These are phyloP conservation scores for Mormyrus lacerda DNA, from an alignment of 2,113 vertebrate genomes.

Conservation along the genomic window DNA sequence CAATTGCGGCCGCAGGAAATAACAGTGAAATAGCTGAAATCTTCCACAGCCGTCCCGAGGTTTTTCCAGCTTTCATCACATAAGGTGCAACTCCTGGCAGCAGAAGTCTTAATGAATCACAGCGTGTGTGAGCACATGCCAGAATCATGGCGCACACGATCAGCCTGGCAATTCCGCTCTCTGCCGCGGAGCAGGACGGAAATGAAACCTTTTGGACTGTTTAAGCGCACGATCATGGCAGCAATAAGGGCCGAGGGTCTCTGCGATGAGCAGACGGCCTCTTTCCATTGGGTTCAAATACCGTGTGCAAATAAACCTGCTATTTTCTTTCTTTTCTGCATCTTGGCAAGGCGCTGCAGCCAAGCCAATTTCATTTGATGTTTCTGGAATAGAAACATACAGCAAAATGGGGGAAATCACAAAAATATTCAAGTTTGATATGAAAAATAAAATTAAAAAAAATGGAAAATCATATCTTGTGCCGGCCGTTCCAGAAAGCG, in stretches of 20 bases:
- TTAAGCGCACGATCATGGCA: neutral
- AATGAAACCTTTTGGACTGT: neutral
- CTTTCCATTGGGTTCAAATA: neutral
- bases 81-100: slow-evolving; percentile 4
- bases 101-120: neutral
- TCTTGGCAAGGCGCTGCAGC: neutral
- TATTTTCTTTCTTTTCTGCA: neutral
- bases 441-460: neutral
- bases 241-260: neutral
- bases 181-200: neutral
- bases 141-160: neutral
- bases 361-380: slow-evolving; percentile 4
- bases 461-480: neutral
- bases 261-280: neutral
- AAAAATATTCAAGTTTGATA: slow-evolving; percentile 14
- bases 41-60: too few species aligned
- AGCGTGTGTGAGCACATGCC: neutral
- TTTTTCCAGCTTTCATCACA: neutral
- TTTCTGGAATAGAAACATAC: slow-evolving; percentile 7
- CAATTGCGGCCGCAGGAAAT: neutral
- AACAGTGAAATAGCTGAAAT: neutral
- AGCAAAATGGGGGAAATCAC: neutral
- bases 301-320: neutral
- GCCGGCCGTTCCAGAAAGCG: neutral
- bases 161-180: neutral